These are phyloP conservation scores for Globodera ellingtonae DNA, from an alignment of 1,140 invertebrate species.

Conservation along the genomic window DNA sequence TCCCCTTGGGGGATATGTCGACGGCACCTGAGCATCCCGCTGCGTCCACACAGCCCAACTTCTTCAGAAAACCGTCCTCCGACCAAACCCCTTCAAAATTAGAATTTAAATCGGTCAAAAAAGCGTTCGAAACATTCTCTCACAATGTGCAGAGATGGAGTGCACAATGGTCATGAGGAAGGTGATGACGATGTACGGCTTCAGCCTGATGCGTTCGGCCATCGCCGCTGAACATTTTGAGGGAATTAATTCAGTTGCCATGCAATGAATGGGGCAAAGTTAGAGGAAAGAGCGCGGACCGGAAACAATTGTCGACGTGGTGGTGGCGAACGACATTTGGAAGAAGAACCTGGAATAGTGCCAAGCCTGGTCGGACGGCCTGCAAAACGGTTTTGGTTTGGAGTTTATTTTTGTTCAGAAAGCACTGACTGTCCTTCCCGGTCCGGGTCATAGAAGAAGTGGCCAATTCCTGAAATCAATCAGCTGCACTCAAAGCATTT, in stretches of 20 bases:
- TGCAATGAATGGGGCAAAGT: background rate
- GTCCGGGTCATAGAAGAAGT: slow-evolving; percentile 68
- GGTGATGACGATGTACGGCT: slow-evolving; percentile 86
- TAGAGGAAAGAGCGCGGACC: slow-evolving; percentile 25
- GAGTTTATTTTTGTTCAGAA: background rate
- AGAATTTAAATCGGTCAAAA: slow-evolving; percentile 65
- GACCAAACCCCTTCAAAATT: slow-evolving; percentile 72
- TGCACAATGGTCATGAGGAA: slow-evolving; percentile 86
- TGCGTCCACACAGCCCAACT: slow-evolving; percentile 81
- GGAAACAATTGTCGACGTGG: slow-evolving; percentile 67
- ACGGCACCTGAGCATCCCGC: slow-evolving; percentile 72
- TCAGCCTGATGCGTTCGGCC: slow-evolving; percentile 78
- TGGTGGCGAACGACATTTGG: slow-evolving; percentile 67
- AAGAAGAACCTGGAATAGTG: slow-evolving; percentile 66
- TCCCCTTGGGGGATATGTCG: too few species aligned
- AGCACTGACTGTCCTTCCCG: slow-evolving; percentile 19
- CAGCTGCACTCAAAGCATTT: background rate
- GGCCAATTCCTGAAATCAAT: slow-evolving; percentile 67
- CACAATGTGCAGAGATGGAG: slow-evolving; percentile 83
- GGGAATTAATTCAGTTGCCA: slow-evolving; percentile 14
- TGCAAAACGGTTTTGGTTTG: slow-evolving; percentile 2
- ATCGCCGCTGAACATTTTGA: slow-evolving; percentile 65
- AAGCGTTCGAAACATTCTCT: slow-evolving; percentile 66
- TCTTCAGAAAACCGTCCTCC: slow-evolving; percentile 80
- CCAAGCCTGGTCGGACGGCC: slow-evolving; percentile 55